Percentiles rank a stretch among this genome's conserved stretches.
Evolutionary conservation across 2,113 vertebrate genomes (phyloP).

Genomic region (Sciurus niger): DNA sequence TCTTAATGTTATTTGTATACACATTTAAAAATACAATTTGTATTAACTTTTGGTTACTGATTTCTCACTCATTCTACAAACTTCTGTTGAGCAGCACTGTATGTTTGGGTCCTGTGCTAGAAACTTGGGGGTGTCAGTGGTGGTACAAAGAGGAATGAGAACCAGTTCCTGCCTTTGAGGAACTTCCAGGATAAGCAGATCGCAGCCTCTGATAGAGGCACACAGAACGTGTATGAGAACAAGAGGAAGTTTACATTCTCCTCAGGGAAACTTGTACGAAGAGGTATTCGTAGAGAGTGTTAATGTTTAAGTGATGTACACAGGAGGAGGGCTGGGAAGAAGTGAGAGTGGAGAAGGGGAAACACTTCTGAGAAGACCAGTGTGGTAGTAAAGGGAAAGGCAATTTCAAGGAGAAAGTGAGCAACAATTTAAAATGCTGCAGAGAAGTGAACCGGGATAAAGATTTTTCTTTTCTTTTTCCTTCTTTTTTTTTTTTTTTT

Average conservation of each 20-base stretch:
- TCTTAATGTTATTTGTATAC: background rate
- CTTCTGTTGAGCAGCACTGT: background rate
- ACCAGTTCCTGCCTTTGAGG: background rate
- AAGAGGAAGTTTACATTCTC: background rate
- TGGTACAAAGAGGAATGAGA: background rate
- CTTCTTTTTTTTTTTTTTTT: no score
- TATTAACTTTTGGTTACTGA: background rate
- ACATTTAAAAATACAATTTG: conserved; percentile 16
- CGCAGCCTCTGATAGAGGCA: background rate
- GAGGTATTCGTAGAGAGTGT: background rate
- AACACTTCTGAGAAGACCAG: background rate
- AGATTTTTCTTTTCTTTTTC: background rate
- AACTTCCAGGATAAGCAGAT: background rate
- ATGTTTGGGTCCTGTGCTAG: background rate
- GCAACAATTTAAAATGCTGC: background rate
- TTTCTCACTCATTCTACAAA: background rate
- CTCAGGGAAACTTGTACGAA: background rate
- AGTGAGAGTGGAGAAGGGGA: background rate
- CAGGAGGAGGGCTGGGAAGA: background rate
- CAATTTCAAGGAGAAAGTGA: background rate
- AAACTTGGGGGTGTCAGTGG: background rate
- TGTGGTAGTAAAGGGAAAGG: background rate
- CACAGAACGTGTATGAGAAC: background rate
- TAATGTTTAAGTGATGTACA: background rate
- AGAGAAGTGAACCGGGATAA: background rate